Percentiles rank a stretch among this genome's conserved stretches.
Conservation (phyloP, 2,888 invertebrate genomes). For the Agrotis segetum region DNA sequence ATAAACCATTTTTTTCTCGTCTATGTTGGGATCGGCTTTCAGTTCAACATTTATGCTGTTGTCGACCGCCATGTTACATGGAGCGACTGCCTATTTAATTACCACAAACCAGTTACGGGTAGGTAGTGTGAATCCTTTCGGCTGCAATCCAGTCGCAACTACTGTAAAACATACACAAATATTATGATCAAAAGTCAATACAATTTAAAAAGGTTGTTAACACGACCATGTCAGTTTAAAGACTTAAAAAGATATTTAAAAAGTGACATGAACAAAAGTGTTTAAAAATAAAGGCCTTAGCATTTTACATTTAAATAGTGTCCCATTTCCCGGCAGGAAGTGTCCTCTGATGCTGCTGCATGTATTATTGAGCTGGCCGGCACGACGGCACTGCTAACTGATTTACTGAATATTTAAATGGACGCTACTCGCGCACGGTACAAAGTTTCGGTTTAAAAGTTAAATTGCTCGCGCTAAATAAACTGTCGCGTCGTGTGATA, state of each 20-base stretch:
- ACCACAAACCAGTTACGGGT: too few species aligned
- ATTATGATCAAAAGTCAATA: too few species aligned
- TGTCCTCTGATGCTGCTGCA: constrained; percentile 33
- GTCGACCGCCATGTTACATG: too few species aligned
- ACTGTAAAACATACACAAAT: too few species aligned
- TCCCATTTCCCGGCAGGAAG: constrained; percentile 30
- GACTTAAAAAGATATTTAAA: background rate
- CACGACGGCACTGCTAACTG: constrained; percentile 53
- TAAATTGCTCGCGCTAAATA: constrained; percentile 66
- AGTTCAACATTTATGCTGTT: too few species aligned
- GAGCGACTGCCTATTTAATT: too few species aligned
- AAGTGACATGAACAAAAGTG: background rate
- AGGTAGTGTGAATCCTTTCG: too few species aligned
- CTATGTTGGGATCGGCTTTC: too few species aligned
- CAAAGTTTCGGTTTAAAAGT: constrained; percentile 64
- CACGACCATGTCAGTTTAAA: too few species aligned
- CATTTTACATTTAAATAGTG: constrained; percentile 32
- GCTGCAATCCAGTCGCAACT: too few species aligned
- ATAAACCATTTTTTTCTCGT: too few species aligned
- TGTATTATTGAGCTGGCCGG: constrained; percentile 45
- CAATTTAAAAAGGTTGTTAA: too few species aligned
- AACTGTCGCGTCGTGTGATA: constrained; percentile 40
- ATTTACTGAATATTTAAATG: constrained; percentile 69
- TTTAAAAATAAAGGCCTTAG: background rate
- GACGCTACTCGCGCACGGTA: constrained; percentile 56